Base-by-base conservation (phyloP, 2,797 vertebrate genomes). In the Antrozous pallidus region DNA sequence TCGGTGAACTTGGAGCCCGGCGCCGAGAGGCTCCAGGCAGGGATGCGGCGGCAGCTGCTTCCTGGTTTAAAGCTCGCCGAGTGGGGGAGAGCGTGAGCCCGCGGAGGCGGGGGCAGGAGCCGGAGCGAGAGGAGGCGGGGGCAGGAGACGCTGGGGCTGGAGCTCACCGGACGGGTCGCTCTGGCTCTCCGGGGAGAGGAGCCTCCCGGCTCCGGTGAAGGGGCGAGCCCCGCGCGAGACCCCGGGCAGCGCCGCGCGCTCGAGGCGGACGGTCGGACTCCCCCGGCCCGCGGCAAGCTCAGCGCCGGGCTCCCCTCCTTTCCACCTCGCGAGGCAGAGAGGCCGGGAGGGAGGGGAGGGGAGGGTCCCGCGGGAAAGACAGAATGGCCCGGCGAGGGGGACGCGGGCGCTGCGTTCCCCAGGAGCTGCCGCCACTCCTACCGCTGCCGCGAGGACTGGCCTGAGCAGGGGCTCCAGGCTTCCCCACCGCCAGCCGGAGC, bases 281-380 rank as follows among this genome's bases (percentile, higher is more conserved):
- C 61, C 42, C 33, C 84, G 58, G 96, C 79, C 81, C 58, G 61
- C 89, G 3, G 36, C 67, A 65, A 91, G 95, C 94, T 93, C 56
- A 24, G 88, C 79, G 73, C 88, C 86, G 90, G 93, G 95, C 96
- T 96, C 97, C 97, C 92, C 96, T 96, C 95, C 97, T 96, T 96
- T 95, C 96, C 97, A 95, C 91, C 96, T 88, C 84, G 63, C 73
- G 77, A 80, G 73, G 73, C 67, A 73, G 88, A 84, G 61, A 40
- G 82, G 93, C 86, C 87, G 94, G 95, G 93, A 81, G 81, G 90
- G 95, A 87, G 82, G 95, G 91, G 89, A 71, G 91, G 67, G 45
- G 51, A 58, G 47, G 89, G 92, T 90, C 63, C 94, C 51, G 63
- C 40, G 65, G 94, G 61, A 47, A 24, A 69, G 89, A 49, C 58